Evolutionary conservation across 2,113 vertebrate species (phyloP), one percentile per base, ranked within the genome.

Genomic region (Boulengerochromis microlepis): DNA sequence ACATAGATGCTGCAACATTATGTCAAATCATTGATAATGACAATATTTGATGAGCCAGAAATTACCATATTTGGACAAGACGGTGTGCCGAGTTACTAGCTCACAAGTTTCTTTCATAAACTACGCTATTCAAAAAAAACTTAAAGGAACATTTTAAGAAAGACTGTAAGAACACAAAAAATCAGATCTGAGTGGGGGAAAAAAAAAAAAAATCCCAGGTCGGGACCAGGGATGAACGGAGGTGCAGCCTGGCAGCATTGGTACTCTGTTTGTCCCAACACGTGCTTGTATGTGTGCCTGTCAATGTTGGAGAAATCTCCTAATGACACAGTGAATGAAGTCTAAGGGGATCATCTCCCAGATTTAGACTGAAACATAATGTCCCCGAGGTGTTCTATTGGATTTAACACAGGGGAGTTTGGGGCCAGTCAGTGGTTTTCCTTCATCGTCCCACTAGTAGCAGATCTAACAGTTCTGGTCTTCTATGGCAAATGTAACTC

Each of bases 101-200:
- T 69, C 38, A 16, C 66, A 71, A 42, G 66, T 40, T 74, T 45
- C 66, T 45, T 26, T 45, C 22, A 71, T 42, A 45, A 26, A 45
- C 31, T 66, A 19, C 1, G 6, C 59, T 35, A 4, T 64, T 33
- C 15, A 4, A 6, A 61, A 5, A 18, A 31, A 7, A 4, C 16
- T 64, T 19, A 35, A 64, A 11, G 59, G 29, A 64, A 35, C 59
- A 64, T 33, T 64, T 64, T 35, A 64, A 31, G 24, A 57, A 59
- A 31, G 29, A 3, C 29, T 61, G 9, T 31, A 61, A 19, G 10
- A 64, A 64, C 29, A 11, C 4, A 19, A 3, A 61, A 33, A 61
- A 11, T 64, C 59, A 11, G 16, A 33, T 64, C 59, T 35, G 59
- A 35, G 31, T 64, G 2, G 59, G 29, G 10, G 0, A 0, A 6